Base-by-base conservation (phyloP, 2,888 invertebrate genomes). In the Andrena minutula region DNA sequence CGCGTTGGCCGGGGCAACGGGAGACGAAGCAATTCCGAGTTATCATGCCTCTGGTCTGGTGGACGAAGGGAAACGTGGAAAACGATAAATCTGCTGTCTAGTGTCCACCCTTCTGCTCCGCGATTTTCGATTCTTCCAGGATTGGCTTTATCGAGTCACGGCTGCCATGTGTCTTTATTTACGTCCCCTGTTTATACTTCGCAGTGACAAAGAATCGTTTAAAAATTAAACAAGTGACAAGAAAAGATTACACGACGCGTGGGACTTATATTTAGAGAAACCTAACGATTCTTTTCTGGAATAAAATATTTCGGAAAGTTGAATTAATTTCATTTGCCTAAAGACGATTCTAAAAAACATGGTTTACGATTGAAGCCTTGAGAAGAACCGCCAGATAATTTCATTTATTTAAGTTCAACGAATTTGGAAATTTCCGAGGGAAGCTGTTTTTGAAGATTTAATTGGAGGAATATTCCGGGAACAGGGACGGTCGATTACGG, bases 81-180 rank as follows among this genome's bases (percentile, higher is more conserved):
- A 87, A 83, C 88, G 83, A 90, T 90, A 87, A 90, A 89, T 85
- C 88, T 86, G 53, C 65, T 10, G 20, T 58, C 76, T 16, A 8
- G n/a, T 7, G 41, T 56, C 56, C 66, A 69, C 41, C 49, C 73
- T 32, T 58, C 60, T 66, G 16, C 35, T 65, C 60, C 23, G 47
- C 73, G 73, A 77, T 77, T 49, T 70, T 70, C 64, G 70, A 65
- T 79, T 68, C 32, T 63, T 32, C 26, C 56, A 60, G 41, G 49
- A 66, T 66, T 66, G 69, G 56, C 66, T 87, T 86, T 87, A 89
- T 88, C 86, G 85, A 75, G 58, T 68, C 69, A 73, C 75, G 66
- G 83, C 69, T 69, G 82, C 82, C 82, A 83, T 83, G 75, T 78
- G 81, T 88, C 86, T 89, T 88, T 85, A 85, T 88, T 84, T 69